Evolutionary conservation across 2,888 invertebrate genomes (phyloP), one percentile per base, ranked within the genome.

Genomic region (Nemurella pictetii): DNA sequence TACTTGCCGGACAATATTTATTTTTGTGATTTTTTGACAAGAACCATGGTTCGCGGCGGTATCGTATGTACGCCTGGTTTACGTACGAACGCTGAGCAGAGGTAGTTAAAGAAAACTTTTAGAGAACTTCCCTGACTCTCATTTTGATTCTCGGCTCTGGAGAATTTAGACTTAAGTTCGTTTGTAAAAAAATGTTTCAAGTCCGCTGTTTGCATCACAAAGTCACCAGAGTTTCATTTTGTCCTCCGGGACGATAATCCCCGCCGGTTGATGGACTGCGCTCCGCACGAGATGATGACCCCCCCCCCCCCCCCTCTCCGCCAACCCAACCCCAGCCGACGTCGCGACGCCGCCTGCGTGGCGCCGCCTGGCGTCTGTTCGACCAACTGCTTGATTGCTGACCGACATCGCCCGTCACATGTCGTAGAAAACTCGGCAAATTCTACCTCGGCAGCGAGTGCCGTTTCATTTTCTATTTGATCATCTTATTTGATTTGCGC

Each of bases 261-360:
- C 28, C n/a, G 15, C 7, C 26, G 75, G n/a, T 26, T 26, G n/a
- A 84, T 3, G 32, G 20, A 55, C n/a, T n/a, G 55, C 9, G 9
- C 55, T 55, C 25, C 0, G n/a, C 32, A 30, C n/a, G 36, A 9
- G 28, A 28, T 74, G 35, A 28, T 35, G n/a, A 29, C 75, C 27
- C 84, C 30, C 75, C 77, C 77, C 20, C 35, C 36, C 84, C 32
- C 29, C 83, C 25, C 3, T 29, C 28, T 29, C 83, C 81, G 9
- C 7, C 80, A n/a, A n/a, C 25, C 84, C 35, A 9, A 32, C 32
- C 4, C 29, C 84, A 4, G n/a, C 55, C 73, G 73, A 20, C 73
- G 73, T 25, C 73, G 75, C 75, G 75, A 75, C 75, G 75, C 75
- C 75, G 26, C 27, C 27, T 9, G 26, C 25, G 75, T 75, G 75